phyloP scores from a whole-genome alignment of 2,888 invertebrate species.

The Mesorhabditis sp. region DNA sequence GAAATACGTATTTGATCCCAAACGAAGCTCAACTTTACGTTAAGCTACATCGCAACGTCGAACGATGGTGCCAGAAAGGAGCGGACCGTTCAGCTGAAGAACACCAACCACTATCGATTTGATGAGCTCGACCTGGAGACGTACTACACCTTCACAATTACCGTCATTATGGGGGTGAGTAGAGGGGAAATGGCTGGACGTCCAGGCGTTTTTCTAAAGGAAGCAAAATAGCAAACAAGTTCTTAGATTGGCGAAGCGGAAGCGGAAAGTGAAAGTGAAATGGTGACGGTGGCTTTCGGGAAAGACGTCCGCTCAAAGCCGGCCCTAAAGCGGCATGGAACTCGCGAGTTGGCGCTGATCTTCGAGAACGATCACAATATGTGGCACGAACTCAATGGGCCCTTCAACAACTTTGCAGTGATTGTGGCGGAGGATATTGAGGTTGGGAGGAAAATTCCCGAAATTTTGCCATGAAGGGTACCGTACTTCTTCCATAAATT shows the following conservation, averaged over 20 bases:
- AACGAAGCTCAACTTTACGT: conserved; percentile 7
- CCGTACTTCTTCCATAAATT: no score
- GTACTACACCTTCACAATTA: conserved; percentile 56
- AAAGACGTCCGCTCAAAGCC: conserved; percentile 32
- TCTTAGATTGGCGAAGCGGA: conserved; percentile 32
- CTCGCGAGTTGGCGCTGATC: conserved; percentile 43
- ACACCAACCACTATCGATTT: conserved; percentile 44
- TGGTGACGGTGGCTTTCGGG: conserved; percentile 50
- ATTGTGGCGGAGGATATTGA: conserved; percentile 51
- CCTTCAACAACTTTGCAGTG: conserved; percentile 50
- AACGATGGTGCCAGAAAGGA: conserved; percentile 12
- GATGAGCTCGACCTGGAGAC: conserved; percentile 45
- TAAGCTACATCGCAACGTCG: conserved; percentile 36
- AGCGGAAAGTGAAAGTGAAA: conserved; percentile 53
- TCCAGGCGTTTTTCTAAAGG: neutral
- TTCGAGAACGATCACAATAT: conserved; percentile 51
- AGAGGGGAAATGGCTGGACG: neutral
- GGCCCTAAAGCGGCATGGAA: conserved; percentile 44
- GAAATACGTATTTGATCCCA: neutral
- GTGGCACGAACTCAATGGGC: conserved; percentile 51
- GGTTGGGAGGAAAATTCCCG: conserved; percentile 14
- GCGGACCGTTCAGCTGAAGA: conserved; percentile 42
- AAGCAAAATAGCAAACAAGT: neutral
- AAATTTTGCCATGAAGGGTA: neutral
- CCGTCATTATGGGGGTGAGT: conserved; percentile 49